Evolutionary conservation across 2,113 vertebrate species (phyloP), one percentile per base, ranked within the genome.

Genomic region (Pyrgilauda ruficollis): DNA sequence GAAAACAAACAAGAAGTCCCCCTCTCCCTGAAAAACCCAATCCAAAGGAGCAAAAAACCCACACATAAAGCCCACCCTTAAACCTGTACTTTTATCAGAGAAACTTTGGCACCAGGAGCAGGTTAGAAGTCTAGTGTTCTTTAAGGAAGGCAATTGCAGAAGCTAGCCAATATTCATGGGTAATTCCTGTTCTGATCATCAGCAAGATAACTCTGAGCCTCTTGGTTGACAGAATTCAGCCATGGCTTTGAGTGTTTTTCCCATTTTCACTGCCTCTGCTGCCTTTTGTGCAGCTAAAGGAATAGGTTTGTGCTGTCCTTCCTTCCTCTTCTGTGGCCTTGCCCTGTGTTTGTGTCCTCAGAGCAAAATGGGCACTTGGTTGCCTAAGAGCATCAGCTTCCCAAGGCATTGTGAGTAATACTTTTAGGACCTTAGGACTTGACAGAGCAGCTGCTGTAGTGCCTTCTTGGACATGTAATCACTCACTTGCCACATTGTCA

Each of bases 391-490:
- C 43, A 61, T 73, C 26, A 16, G 15, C 11, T 13, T 50, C 14
- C 27, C 26, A 8, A 22, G 44, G 27, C 67, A 55, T 31, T 4
- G 0, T 59, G n/a, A 85, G 35, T 39, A 53, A 8, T 17, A 3
- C 7, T 76, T 84, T 7, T 11, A 41, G 70, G 41, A 11, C 35
- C 13, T 69, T 18, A 28, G 13, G n/a, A 33, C 19, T 24, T 28
- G 23, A 35, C 41, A 35, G 33, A 52, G 53, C 35, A 79, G 6
- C 16, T 50, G 26, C 18, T 67, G 20, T 44, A 49, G 13, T 80
- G 39, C 41, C 9, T 27, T 30, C 58, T 37, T 43, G 63, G 19
- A 8, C 4, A 1, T 20, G 2, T 8, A 1, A 1, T 56, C 11
- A 15, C 20, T 75, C 15, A 9, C 21, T 55, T 75, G 37, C 20